phyloP scores from a whole-genome alignment of 2,888 invertebrate genomes.

The Pterostichus niger region DNA sequence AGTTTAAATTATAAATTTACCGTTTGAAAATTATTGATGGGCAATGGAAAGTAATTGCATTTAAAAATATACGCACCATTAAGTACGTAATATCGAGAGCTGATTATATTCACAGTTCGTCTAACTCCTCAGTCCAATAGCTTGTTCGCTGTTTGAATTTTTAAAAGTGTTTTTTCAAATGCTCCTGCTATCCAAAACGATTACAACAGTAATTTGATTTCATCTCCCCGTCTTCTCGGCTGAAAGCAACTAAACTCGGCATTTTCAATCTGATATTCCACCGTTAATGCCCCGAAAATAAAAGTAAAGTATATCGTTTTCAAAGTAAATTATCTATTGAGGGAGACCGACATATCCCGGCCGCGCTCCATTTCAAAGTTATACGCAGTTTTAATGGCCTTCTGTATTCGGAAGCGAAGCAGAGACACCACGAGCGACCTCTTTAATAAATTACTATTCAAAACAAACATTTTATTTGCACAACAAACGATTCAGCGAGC shows the following conservation, averaged over 20 bases:
- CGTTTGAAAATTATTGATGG: too few species aligned
- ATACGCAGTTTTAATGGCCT: constrained; percentile 44
- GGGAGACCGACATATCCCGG: constrained; percentile 27
- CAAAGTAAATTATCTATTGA: constrained; percentile 44
- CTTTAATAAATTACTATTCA: constrained; percentile 56
- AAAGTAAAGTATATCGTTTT: constrained; percentile 53
- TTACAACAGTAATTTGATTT: constrained; percentile 43
- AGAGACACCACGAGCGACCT: constrained; percentile 8
- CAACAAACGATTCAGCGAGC: constrained; percentile 43
- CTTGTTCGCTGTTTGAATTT: constrained; percentile 33
- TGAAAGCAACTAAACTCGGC: constrained; percentile 42
- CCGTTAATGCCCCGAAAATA: constrained; percentile 42
- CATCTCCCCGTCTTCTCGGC: constrained; percentile 21
- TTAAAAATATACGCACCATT: constrained; percentile 26
- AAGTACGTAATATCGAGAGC: constrained; percentile 12
- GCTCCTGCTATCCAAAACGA: constrained; percentile 21
- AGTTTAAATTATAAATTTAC: too few species aligned
- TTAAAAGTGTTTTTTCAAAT: constrained; percentile 29
- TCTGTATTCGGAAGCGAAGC: constrained; percentile 5
- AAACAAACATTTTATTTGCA: constrained; percentile 56
- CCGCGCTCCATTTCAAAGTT: constrained; percentile 4
- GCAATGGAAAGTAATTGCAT: not conserved
- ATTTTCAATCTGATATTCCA: constrained; percentile 43
- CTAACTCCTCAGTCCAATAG: constrained; percentile 8
- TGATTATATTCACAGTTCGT: constrained; percentile 36